phyloP scores from a whole-genome alignment of 1,140 invertebrate species.

The Saxidomus purpurata region DNA sequence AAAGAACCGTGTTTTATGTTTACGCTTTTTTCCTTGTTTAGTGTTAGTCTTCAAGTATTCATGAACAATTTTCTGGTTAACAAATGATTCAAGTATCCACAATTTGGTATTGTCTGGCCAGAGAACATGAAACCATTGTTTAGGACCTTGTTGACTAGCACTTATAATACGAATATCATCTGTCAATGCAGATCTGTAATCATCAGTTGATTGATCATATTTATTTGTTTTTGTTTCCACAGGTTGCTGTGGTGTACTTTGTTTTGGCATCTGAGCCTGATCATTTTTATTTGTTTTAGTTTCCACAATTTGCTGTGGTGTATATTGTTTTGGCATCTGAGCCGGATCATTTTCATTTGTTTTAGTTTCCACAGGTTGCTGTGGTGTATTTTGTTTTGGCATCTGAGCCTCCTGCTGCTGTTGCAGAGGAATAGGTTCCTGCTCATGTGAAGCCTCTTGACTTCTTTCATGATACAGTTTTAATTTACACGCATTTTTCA shows the following conservation, averaged over 20 bases:
- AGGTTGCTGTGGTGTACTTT: no score
- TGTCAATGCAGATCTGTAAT: slow-evolving; percentile 44
- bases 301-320: no score
- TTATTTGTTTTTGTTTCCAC: background rate
- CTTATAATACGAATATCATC: slow-evolving; percentile 31
- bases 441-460: slow-evolving; percentile 10
- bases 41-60: slow-evolving; percentile 20
- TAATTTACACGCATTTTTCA: slow-evolving; percentile 40
- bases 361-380: no score
- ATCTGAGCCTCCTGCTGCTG: background rate
- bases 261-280: background rate
- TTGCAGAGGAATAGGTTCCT: slow-evolving; percentile 8
- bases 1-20: background rate
- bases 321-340: no score
- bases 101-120: background rate
- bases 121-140: slow-evolving; percentile 20
- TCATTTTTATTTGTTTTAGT: no score
- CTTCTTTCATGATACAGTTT: slow-evolving; percentile 47
- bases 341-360: slow-evolving; percentile 7
- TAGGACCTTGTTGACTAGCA: background rate
- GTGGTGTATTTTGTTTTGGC: no score
- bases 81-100: slow-evolving; percentile 14
- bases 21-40: slow-evolving; percentile 18
- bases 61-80: background rate
- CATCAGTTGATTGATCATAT: slow-evolving; percentile 24